Conservation (phyloP, 1,140 invertebrate species). For the Papilio glaucus region DNA sequence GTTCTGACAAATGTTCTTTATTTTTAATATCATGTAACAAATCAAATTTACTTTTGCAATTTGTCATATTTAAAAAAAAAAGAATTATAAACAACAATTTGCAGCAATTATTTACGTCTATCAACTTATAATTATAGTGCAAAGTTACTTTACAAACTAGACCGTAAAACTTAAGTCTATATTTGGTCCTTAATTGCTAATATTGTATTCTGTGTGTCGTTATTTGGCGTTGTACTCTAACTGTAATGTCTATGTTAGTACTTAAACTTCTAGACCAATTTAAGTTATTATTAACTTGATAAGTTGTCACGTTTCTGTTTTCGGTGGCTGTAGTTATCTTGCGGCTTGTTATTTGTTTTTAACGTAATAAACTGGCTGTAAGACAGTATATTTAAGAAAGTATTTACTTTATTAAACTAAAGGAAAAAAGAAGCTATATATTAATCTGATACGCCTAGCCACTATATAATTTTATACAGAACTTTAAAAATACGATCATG, state of each 20-base stretch:
- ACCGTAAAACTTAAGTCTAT: conserved; percentile 1
- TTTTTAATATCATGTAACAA: neutral
- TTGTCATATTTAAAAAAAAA: conserved; percentile 18
- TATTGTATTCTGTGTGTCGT: conserved; percentile 11
- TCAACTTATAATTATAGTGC: conserved; percentile 30
- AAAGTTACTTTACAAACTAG: conserved; percentile 22
- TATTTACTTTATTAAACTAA: neutral
- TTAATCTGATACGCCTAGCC: no score
- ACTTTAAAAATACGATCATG: no score
- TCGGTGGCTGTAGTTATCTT: neutral
- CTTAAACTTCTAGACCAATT: conserved; percentile 7
- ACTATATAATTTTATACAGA: no score
- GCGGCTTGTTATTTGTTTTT: neutral
- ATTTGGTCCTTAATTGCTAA: conserved; percentile 30
- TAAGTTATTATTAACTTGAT: conserved; percentile 21
- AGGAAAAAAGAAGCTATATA: neutral
- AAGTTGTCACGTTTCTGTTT: conserved; percentile 3
- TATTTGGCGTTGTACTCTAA: conserved; percentile 3
- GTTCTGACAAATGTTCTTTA: neutral
- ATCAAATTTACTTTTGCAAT: conserved; percentile 9
- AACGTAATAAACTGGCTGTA: neutral
- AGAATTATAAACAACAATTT: conserved; percentile 25
- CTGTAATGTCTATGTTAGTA: conserved; percentile 26
- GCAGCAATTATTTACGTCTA: neutral
- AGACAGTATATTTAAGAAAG: neutral